phyloP scores from a whole-genome alignment of 53 echinoderm and acorn worm species.

The Zoroaster sp. region DNA sequence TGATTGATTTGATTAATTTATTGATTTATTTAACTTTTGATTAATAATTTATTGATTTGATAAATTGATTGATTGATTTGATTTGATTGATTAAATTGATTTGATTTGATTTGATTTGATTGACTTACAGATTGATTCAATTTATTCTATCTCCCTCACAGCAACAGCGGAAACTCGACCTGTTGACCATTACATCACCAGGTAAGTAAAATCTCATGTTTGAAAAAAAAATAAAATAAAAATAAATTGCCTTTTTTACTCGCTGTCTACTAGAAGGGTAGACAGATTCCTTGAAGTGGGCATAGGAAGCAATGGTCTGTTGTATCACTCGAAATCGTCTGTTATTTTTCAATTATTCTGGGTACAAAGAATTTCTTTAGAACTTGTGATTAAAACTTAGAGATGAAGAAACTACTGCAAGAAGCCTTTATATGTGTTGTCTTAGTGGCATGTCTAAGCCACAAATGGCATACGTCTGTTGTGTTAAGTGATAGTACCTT shows the following conservation, averaged over 20 bases:
- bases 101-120: neutral
- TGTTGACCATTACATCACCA: slow-evolving; percentile 84
- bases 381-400: too few relatives aligned
- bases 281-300: too few relatives aligned
- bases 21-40: neutral
- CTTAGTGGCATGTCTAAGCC: too few relatives aligned
- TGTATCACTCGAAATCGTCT: too few relatives aligned
- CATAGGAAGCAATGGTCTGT: too few relatives aligned
- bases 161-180: slow-evolving; percentile 93
- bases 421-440: too few relatives aligned
- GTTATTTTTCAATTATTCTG: too few relatives aligned
- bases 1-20: neutral
- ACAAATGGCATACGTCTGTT: too few relatives aligned
- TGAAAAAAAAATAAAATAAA: neutral
- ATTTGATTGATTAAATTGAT: neutral
- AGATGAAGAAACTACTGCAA: too few relatives aligned
- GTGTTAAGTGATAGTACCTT: too few relatives aligned
- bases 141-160: slow-evolving; percentile 27
- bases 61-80: neutral
- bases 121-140: neutral
- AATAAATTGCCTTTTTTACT: neutral
- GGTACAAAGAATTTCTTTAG: too few relatives aligned
- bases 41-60: neutral
- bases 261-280: too few relatives aligned
- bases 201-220: slow-evolving; percentile 55